Conservation (phyloP, 2,797 vertebrate genomes). For the Garrulus glandarius region DNA sequence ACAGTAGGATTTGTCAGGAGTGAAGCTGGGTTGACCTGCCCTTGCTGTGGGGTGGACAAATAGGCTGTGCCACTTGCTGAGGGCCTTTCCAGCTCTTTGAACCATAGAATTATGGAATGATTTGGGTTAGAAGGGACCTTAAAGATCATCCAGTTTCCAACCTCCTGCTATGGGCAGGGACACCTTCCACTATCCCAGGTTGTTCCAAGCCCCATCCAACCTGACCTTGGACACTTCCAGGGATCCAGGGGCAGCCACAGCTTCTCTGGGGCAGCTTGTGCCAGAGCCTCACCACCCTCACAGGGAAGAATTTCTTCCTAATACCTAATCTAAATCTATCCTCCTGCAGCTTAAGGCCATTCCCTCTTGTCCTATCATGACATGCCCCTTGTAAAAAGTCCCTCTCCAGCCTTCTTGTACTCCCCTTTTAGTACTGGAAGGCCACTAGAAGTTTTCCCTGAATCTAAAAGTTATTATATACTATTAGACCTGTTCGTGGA, state of each 20-base stretch:
- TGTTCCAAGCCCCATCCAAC: fast-evolving
- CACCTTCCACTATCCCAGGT: fast-evolving
- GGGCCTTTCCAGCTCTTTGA: background rate
- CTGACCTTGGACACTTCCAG: background rate
- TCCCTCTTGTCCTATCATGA: background rate
- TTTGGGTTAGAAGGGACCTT: background rate
- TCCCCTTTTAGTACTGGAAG: background rate
- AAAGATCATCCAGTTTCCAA: background rate
- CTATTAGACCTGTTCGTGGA: background rate
- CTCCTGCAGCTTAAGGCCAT: background rate
- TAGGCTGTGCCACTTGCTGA: background rate
- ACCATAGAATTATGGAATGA: background rate
- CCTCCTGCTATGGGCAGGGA: fast-evolving
- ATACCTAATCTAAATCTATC: background rate
- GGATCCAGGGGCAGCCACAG: background rate
- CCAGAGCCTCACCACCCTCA: background rate
- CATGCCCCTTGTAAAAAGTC: background rate
- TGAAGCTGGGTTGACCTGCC: fast-evolving
- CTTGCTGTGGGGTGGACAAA: background rate
- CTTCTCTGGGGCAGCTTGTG: fast-evolving
- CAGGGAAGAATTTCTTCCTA: background rate
- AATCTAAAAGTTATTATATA: background rate
- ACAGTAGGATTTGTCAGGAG: background rate
- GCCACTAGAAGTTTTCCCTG: background rate
- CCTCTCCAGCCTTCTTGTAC: background rate